Conservation (phyloP, 53 echinoderm and acorn worm species). For the Crossaster papposus region DNA sequence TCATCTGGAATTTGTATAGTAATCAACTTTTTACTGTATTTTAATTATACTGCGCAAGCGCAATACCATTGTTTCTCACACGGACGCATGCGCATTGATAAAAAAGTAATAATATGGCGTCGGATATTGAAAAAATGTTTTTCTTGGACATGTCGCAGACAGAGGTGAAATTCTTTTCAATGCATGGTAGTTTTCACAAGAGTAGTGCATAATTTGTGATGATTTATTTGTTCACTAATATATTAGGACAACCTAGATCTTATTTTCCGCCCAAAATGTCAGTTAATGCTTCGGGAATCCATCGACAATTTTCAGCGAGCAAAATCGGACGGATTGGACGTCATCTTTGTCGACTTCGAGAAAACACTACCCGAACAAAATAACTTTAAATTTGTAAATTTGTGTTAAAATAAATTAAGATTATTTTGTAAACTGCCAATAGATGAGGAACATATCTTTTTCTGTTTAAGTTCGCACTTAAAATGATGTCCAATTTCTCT, state of each 20-base stretch:
- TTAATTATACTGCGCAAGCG: conserved; percentile 32
- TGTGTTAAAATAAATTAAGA: conserved; percentile 5
- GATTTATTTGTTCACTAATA: conserved; percentile 14
- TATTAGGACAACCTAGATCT: conserved; percentile 12
- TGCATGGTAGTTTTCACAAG: conserved; percentile 39
- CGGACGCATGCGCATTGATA: conserved; percentile 48
- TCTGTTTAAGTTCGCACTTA: neutral
- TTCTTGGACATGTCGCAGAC: conserved; percentile 58
- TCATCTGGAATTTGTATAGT: neutral
- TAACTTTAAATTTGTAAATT: conserved; percentile 5
- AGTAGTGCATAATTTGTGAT: neutral
- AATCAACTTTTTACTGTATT: neutral
- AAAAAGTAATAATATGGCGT: conserved; percentile 60
- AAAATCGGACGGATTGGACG: conserved; percentile 23
- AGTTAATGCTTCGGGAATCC: conserved; percentile 25
- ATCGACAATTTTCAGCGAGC: conserved; percentile 24
- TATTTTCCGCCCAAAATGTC: conserved; percentile 11
- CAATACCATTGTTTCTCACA: conserved; percentile 11
- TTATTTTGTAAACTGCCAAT: neutral
- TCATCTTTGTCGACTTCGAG: conserved; percentile 57
- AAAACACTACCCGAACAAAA: conserved; percentile 2
- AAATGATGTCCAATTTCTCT: conserved; percentile 26
- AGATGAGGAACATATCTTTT: conserved; percentile 27
- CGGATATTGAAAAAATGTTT: conserved; percentile 64
- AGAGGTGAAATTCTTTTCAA: conserved; percentile 60